Conservation (phyloP, 2,888 invertebrate genomes). For the Drosophila subquinaria region DNA sequence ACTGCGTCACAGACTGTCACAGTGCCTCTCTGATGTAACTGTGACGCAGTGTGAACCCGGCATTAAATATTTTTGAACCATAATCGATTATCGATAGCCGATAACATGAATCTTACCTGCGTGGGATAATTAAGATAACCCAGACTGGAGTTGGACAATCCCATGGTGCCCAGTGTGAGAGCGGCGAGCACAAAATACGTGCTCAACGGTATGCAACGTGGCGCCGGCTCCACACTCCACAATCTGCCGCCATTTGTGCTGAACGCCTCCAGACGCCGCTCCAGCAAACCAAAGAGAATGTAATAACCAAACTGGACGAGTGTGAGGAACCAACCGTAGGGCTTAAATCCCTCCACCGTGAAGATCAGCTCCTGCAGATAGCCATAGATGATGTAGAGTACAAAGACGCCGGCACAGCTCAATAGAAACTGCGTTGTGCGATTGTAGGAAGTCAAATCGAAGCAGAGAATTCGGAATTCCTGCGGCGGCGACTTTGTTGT, state of each 20-base stretch:
- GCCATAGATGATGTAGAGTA: constrained; percentile 95
- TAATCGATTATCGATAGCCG: too few relatives aligned
- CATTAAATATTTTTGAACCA: too few relatives aligned
- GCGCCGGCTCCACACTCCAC: constrained; percentile 85
- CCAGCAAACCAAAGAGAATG: constrained; percentile 91
- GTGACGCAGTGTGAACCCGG: too few relatives aligned
- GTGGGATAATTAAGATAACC: constrained; percentile 98
- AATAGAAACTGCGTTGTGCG: constrained; percentile 90
- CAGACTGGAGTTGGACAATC: constrained; percentile 96
- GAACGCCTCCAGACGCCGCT: constrained; percentile 87
- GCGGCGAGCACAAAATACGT: constrained; percentile 93
- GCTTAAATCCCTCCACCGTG: constrained; percentile 94
- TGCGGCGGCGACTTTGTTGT: constrained; percentile 38
- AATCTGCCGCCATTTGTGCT: constrained; percentile 39
- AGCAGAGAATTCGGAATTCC: constrained; percentile 90
- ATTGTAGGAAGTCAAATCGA: constrained; percentile 89
- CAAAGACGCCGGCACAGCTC: constrained; percentile 92
- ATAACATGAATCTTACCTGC: constrained; percentile 85
- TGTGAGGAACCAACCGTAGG: constrained; percentile 96
- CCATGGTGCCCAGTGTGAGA: constrained; percentile 97
- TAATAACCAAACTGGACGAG: constrained; percentile 96
- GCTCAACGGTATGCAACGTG: constrained; percentile 91
- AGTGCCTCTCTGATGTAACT: too few relatives aligned
- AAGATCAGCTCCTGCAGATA: constrained; percentile 97
- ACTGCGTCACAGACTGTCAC: too few relatives aligned